Base-by-base conservation (phyloP, 1,140 invertebrate species). In the Marisa cornuarietis region DNA sequence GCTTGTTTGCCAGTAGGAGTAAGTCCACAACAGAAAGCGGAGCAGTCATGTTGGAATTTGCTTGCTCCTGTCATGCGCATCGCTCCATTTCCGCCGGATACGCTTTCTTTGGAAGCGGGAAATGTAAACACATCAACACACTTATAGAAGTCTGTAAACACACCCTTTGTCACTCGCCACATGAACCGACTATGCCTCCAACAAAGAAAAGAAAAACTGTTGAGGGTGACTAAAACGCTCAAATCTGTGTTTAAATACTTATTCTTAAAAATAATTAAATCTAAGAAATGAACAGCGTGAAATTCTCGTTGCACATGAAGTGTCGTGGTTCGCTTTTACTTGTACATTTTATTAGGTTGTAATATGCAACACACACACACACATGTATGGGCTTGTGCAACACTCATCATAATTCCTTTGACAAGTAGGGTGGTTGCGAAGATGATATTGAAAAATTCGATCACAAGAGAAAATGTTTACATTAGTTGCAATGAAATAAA, bases 41-140 rank as follows among this genome's bases (percentile, higher is more conserved):
- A 61, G 74, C 24, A 63, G 74, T 65, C 74, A 76, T 76, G 74
- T 76, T 76, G 74, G 74, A 76, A 76, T 76, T 76, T 76, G 61
- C 58, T 62, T 61, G 74, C 42, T 68, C 65, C 58, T n/a, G 62
- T 20, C 74, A 76, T 76, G 74, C 74, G 74, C 74, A 76, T 3
- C 49, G 63, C n/a, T 18, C 2, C 11, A n/a, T 49, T 65, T 76
- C 74, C 74, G 61, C 74, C 74, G 74, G 74, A 76, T 8, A 22
- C 22, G 6, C 13, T 24, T 68, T 42, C 61, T 16, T 31, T n/a
- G n/a, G n/a, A n/a, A 49, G 31, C 42, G 14, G 51, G 51, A 49
- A 76, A 76, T 63, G 74, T 63, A 63, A 63, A 63, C 49, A 65
- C n/a, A n/a, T n/a, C n/a, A n/a, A n/a, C n/a, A n/a, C n/a, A n/a